Evolutionary conservation across 2,888 invertebrate species (phyloP).

Genomic region (Aquatica leii): DNA sequence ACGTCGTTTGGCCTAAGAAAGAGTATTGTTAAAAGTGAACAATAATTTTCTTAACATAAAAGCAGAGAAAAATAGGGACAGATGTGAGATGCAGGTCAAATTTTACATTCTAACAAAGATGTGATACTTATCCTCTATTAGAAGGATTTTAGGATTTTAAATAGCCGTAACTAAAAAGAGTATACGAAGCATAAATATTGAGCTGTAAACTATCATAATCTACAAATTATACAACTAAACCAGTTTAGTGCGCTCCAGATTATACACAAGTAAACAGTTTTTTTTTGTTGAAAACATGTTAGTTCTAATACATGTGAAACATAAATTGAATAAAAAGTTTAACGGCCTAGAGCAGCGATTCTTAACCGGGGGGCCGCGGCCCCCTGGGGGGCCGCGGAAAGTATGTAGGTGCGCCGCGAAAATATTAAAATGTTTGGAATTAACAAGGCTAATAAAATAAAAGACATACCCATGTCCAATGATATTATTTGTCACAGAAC

Average conservation of each 20-base stretch:
- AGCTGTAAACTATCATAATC: conserved; percentile 9
- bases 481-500: too few relatives aligned
- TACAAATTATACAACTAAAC: conserved; percentile 8
- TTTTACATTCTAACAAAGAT: conserved; percentile 20
- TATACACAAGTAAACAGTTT: not conserved
- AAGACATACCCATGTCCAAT: too few relatives aligned
- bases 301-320: not conserved
- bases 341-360: not conserved
- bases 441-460: too few relatives aligned
- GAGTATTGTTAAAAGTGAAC: conserved; percentile 21
- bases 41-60: conserved; percentile 24
- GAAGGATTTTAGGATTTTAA: conserved; percentile 37
- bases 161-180: conserved; percentile 9
- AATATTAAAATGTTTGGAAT: too few relatives aligned
- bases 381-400: too few relatives aligned
- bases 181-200: conserved; percentile 10
- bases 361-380: too few relatives aligned
- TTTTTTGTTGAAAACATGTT: not conserved
- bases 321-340: not conserved
- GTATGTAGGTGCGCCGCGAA: too few relatives aligned
- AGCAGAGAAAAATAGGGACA: conserved; percentile 17
- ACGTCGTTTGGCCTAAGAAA: not conserved
- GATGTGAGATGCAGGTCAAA: conserved; percentile 20
- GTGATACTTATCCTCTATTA: conserved; percentile 41
- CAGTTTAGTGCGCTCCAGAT: not conserved